These are phyloP conservation scores for Tenebrosternarchus preto DNA, from an alignment of 2,113 vertebrate species.

Conservation along the genomic window DNA sequence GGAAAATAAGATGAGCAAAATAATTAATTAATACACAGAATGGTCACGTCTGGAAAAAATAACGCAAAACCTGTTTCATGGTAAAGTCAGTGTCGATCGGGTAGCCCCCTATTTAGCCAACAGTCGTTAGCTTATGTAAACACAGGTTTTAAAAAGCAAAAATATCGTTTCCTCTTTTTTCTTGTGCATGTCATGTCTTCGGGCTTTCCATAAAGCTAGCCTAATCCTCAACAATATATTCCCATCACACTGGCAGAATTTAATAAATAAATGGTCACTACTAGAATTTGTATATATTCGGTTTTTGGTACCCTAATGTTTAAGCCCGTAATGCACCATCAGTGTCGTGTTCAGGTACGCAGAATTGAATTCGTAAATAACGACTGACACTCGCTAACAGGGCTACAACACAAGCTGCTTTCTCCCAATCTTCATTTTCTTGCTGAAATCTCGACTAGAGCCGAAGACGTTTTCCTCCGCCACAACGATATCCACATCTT, in stretches of 20 bases:
- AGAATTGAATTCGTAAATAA: constrained; percentile 47
- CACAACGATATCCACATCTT: constrained; percentile 45
- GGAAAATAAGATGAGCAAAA: constrained; percentile 26
- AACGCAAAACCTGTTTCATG: constrained; percentile 39
- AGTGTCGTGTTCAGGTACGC: constrained; percentile 45
- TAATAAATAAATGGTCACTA: constrained; percentile 44
- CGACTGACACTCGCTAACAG: constrained; percentile 44
- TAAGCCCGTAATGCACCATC: constrained; percentile 37
- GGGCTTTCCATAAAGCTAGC: constrained; percentile 60
- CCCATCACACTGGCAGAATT: constrained; percentile 53
- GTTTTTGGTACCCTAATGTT: constrained; percentile 18
- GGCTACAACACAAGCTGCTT: constrained; percentile 53
- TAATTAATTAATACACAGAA: constrained; percentile 52
- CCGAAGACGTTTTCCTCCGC: constrained; percentile 51
- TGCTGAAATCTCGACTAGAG: constrained; percentile 47
- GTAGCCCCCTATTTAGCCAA: constrained; percentile 50
- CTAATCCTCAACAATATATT: constrained; percentile 56
- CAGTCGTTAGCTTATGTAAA: constrained; percentile 57
- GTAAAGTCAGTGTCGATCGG: constrained; percentile 22
- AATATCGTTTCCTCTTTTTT: constrained; percentile 70
- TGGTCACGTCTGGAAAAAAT: constrained; percentile 46
- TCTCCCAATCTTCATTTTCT: constrained; percentile 53
- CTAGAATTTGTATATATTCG: constrained; percentile 19
- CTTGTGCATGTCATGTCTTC: constrained; percentile 73
- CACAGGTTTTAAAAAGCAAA: constrained; percentile 59